Percentiles rank a stretch among this genome's conserved stretches.
phyloP scores from a whole-genome alignment of 1,140 invertebrate genomes.

The Schlechtendalia chinensis region DNA sequence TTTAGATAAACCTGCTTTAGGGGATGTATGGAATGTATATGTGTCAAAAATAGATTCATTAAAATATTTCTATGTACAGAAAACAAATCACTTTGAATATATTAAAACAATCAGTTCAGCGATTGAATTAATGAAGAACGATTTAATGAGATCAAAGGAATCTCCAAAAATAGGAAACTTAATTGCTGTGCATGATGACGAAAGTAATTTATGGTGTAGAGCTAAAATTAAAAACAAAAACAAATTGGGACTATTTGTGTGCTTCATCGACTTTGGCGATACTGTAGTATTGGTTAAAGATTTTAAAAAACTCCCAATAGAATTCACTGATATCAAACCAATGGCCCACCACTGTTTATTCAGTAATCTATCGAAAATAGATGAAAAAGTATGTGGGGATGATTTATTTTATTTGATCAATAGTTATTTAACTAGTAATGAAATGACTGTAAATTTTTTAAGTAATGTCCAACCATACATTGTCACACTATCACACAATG shows the following conservation, averaged over 20 bases:
- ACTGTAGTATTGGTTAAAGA: not conserved
- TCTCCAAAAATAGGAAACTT: conserved; percentile 3
- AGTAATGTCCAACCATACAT: not conserved
- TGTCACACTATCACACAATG: not conserved
- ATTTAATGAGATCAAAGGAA: not conserved
- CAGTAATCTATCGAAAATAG: not conserved
- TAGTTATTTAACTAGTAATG: not conserved
- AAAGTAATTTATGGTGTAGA: not conserved
- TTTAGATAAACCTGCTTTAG: not conserved
- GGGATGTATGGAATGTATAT: not conserved
- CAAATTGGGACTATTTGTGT: not conserved
- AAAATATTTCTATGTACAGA: conserved; percentile 7
- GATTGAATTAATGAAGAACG: not conserved
- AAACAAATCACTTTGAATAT: not conserved
- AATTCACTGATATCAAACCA: not conserved
- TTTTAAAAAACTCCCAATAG: not conserved
- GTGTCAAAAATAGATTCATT: not conserved
- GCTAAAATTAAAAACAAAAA: not conserved
- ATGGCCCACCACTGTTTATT: not conserved
- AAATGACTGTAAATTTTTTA: not conserved
- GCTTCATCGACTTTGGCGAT: not conserved
- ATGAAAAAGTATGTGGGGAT: not conserved
- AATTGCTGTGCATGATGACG: not conserved
- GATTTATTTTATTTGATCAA: not conserved
- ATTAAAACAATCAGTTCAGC: not conserved